phyloP scores from a whole-genome alignment of 1,140 invertebrate species.

The Pseudomyrmex dendroicus region DNA sequence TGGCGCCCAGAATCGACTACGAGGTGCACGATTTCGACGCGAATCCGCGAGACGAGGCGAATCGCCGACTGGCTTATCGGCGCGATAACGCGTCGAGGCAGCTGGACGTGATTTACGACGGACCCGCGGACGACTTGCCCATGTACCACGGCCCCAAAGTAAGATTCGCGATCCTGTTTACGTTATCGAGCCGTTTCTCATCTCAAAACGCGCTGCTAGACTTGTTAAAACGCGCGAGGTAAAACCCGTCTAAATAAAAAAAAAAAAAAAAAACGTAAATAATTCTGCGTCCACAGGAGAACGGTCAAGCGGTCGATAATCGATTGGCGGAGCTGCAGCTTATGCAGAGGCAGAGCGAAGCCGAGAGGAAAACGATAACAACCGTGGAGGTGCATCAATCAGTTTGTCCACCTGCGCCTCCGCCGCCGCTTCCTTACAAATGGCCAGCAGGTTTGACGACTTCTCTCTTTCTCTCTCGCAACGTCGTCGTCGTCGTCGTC shows the following conservation, averaged over 20 bases:
- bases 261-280: constrained; percentile 15
- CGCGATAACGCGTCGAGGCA: constrained; percentile 74
- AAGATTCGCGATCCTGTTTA: constrained; percentile 5
- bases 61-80: constrained; percentile 79
- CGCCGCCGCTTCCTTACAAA: constrained; percentile 81
- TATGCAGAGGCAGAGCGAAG: constrained; percentile 73
- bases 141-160: constrained; percentile 70
- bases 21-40: constrained; percentile 84
- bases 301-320: constrained; percentile 68
- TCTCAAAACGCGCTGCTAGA: not conserved
- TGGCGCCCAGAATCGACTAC: constrained; percentile 80
- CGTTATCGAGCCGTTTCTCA: not conserved
- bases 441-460: constrained; percentile 80
- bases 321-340: constrained; percentile 67
- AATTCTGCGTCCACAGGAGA: constrained; percentile 72
- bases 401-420: constrained; percentile 81
- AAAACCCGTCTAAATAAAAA: constrained; percentile 14
- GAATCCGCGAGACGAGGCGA: constrained; percentile 81
- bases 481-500: constrained; percentile 19
- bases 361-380: constrained; percentile 81
- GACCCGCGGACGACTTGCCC: constrained; percentile 72
- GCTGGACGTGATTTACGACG: constrained; percentile 76
- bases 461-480: constrained; percentile 12
- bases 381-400: constrained; percentile 83
- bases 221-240: not conserved